Percentiles rank a stretch among this genome's conserved stretches.
phyloP scores from a whole-genome alignment of 2,113 vertebrate species.

The Tyrannus savana region DNA sequence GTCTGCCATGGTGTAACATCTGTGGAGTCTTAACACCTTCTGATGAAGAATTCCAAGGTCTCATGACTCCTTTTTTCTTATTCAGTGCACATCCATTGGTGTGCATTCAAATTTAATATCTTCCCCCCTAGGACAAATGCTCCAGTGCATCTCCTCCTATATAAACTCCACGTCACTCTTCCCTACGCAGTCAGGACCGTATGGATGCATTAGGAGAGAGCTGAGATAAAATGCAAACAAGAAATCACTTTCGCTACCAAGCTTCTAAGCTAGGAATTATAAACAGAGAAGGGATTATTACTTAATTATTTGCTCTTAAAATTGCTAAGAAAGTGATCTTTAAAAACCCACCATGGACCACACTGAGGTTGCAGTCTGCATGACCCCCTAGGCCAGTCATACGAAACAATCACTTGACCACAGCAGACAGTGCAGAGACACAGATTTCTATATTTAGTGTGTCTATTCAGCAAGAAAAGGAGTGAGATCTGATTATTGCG shows the following conservation, averaged over 20 bases:
- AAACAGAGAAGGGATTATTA: not conserved
- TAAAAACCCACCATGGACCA: not conserved
- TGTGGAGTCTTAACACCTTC: not conserved
- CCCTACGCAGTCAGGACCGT: not conserved
- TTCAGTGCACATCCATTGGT: not conserved
- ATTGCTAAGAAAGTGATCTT: not conserved
- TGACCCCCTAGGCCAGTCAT: not conserved
- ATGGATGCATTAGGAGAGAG: not conserved
- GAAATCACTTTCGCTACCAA: not conserved
- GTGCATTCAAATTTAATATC: not conserved
- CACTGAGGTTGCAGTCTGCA: not conserved
- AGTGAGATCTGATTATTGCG: not conserved
- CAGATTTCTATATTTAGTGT: not conserved
- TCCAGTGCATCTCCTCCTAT: not conserved
- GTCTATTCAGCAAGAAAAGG: conserved; percentile 6
- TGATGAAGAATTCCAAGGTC: not conserved
- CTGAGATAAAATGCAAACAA: not conserved
- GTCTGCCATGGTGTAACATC: not conserved
- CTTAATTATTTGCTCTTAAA: not conserved
- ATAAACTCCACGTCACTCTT: not conserved
- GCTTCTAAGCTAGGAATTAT: not conserved
- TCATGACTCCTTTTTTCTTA: not conserved
- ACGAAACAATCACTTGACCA: not conserved
- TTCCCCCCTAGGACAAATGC: not conserved
- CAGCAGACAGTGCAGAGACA: not conserved